phyloP scores from a whole-genome alignment of 2,113 vertebrate species.

The Pygoscelis antarcticus region DNA sequence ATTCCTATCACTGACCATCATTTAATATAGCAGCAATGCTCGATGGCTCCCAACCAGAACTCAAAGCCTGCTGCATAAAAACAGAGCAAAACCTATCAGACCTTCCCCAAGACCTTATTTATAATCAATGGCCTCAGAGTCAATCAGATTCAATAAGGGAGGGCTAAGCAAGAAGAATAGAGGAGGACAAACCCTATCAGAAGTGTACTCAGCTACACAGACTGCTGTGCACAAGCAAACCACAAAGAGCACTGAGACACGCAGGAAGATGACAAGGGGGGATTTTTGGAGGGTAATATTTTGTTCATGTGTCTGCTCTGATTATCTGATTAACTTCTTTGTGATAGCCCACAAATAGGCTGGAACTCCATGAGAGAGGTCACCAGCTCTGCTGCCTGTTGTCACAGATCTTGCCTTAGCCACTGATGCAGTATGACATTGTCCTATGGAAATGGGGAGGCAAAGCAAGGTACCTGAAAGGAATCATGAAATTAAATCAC shows the following conservation, averaged over 20 bases:
- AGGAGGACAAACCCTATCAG: background rate
- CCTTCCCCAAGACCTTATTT: conserved; percentile 26
- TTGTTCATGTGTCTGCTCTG: background rate
- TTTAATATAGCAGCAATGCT: conserved; percentile 12
- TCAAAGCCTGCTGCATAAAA: background rate
- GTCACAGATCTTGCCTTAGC: background rate
- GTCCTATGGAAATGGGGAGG: background rate
- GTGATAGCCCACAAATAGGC: background rate
- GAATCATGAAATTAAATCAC: background rate
- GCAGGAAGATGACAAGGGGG: background rate
- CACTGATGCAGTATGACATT: background rate
- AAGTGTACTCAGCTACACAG: background rate
- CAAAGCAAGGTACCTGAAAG: background rate
- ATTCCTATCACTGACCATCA: conserved; percentile 25
- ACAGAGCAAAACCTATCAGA: conserved; percentile 2
- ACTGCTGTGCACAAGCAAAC: background rate
- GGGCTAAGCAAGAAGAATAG: background rate
- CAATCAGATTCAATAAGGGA: conserved; percentile 3
- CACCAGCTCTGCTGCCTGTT: background rate
- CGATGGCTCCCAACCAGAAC: background rate
- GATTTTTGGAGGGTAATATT: background rate
- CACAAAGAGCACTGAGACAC: accelerated
- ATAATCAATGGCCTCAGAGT: conserved; percentile 39
- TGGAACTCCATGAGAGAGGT: background rate
- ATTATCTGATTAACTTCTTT: background rate